These are phyloP conservation scores for Holacanthella duospinosa DNA, from an alignment of 2,888 invertebrate genomes.

Conservation along the genomic window DNA sequence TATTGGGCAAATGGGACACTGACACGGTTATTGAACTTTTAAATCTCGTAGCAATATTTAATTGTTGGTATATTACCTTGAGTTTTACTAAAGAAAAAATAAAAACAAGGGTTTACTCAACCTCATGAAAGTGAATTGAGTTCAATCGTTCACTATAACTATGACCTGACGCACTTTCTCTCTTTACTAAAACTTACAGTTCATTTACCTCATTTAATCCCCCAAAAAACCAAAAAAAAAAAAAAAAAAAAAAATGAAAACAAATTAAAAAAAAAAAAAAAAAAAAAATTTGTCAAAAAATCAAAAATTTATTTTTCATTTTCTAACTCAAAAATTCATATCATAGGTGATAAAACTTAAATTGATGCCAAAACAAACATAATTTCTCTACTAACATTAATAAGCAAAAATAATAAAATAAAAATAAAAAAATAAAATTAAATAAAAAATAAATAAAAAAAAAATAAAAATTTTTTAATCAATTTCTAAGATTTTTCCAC, in stretches of 20 bases:
- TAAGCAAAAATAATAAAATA: too few relatives aligned
- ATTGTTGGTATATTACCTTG: not conserved
- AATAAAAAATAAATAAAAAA: too few relatives aligned
- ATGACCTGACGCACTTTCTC: not conserved
- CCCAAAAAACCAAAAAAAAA: too few relatives aligned
- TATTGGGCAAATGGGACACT: not conserved
- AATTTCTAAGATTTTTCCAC: too few relatives aligned
- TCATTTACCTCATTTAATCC: not conserved
- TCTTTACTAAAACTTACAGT: not conserved
- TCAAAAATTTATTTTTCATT: not conserved
- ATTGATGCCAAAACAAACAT: too few relatives aligned
- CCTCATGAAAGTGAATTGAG: conserved; percentile 1
- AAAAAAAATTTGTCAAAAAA: not conserved
- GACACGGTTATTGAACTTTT: not conserved
- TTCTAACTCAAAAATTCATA: too few relatives aligned
- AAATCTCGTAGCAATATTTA: not conserved
- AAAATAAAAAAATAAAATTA: too few relatives aligned
- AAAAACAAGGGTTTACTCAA: not conserved
- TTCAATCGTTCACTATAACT: not conserved
- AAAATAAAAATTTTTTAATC: too few relatives aligned
- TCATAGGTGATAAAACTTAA: too few relatives aligned
- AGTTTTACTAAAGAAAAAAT: not conserved
- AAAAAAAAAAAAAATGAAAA: too few relatives aligned
- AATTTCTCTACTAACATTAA: too few relatives aligned
- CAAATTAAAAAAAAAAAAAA: not conserved